Percentiles rank a stretch among this genome's conserved stretches.
phyloP scores from a whole-genome alignment of 30 jellyfish, hydroid and myxozoan species.

The Nemopilema nomurai region DNA sequence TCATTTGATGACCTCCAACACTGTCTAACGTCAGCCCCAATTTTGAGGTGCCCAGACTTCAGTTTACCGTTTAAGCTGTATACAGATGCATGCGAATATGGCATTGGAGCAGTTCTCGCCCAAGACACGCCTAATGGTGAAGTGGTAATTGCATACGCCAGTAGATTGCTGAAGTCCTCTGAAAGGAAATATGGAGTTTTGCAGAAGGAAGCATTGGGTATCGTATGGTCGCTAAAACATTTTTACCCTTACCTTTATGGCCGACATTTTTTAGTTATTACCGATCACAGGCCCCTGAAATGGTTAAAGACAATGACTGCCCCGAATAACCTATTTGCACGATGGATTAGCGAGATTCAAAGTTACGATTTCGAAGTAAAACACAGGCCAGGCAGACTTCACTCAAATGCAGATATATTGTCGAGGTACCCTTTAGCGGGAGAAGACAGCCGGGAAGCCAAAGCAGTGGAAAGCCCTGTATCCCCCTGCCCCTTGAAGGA shows the following conservation, averaged over 20 bases:
- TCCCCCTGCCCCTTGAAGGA: neutral
- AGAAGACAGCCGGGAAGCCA: slow-evolving; percentile 36
- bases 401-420: slow-evolving; percentile 54
- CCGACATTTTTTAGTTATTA: slow-evolving; percentile 42
- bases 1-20: no score
- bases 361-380: slow-evolving; percentile 43
- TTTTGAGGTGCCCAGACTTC: slow-evolving; percentile 51
- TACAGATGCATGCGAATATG: slow-evolving; percentile 63
- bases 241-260: slow-evolving; percentile 62
- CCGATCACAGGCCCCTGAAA: slow-evolving; percentile 61
- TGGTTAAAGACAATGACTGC: slow-evolving; percentile 60
- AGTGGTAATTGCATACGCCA: slow-evolving; percentile 52
- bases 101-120: slow-evolving; percentile 61
- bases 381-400: slow-evolving; percentile 64
- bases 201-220: slow-evolving; percentile 58
- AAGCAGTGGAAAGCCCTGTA: neutral
- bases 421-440: slow-evolving; percentile 57
- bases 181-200: slow-evolving; percentile 44
- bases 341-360: slow-evolving; percentile 70
- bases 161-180: slow-evolving; percentile 42
- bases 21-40: slow-evolving; percentile 46
- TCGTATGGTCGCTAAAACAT: slow-evolving; percentile 63
- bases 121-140: slow-evolving; percentile 54
- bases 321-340: slow-evolving; percentile 64
- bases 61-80: slow-evolving; percentile 26